Percentiles rank a stretch among this genome's conserved stretches.
These are phyloP conservation scores for Chymomyza procnemis DNA, from an alignment of 2,888 invertebrate genomes.

Conservation along the genomic window DNA sequence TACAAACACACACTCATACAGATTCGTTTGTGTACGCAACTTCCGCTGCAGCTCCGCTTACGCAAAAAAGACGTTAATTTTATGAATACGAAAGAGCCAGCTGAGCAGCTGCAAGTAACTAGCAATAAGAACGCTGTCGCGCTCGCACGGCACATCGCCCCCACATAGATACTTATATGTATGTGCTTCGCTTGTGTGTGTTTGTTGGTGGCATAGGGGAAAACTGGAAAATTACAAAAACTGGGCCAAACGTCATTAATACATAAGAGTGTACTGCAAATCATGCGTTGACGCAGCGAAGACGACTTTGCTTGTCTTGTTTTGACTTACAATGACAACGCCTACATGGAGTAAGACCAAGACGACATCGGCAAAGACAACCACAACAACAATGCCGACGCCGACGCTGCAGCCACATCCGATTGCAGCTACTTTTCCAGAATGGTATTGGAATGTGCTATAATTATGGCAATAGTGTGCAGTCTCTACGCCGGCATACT, in stretches of 20 bases:
- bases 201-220: neutral
- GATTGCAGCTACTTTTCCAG: slow-evolving; percentile 59
- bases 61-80: slow-evolving; percentile 62
- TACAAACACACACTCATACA: neutral
- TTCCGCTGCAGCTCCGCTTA: slow-evolving; percentile 58
- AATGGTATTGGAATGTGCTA: slow-evolving; percentile 59
- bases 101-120: slow-evolving; percentile 14
- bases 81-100: slow-evolving; percentile 68
- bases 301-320: neutral
- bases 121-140: neutral
- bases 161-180: neutral
- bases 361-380: slow-evolving; percentile 37
- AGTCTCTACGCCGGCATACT: slow-evolving; percentile 24
- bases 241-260: slow-evolving; percentile 71
- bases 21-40: slow-evolving; percentile 30
- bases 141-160: neutral
- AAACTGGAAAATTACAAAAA: slow-evolving; percentile 33
- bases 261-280: slow-evolving; percentile 58
- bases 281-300: slow-evolving; percentile 24
- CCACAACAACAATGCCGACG: neutral
- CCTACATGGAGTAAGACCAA: slow-evolving; percentile 36
- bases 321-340: slow-evolving; percentile 24
- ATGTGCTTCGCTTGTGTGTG: neutral
- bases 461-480: slow-evolving; percentile 53
- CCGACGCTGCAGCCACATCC: slow-evolving; percentile 49